Percentiles rank a stretch among this genome's conserved stretches.
These are phyloP conservation scores for Chrysolina haemoptera DNA, from an alignment of 2,888 invertebrate genomes.

Conservation along the genomic window DNA sequence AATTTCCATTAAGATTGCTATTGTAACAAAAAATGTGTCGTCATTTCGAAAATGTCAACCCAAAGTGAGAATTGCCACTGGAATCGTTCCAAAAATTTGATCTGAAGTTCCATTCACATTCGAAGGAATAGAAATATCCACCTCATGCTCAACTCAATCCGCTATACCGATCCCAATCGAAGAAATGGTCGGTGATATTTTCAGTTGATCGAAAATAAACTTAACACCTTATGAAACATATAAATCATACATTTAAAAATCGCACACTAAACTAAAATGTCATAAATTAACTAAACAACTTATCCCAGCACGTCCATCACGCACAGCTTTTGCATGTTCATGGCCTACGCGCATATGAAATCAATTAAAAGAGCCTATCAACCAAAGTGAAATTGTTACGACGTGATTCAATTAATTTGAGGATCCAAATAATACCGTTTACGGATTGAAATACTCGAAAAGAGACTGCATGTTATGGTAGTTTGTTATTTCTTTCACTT, in stretches of 20 bases:
- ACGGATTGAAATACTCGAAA: background rate
- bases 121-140: background rate
- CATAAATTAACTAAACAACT: constrained; percentile 60
- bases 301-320: constrained; percentile 58
- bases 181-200: constrained; percentile 30
- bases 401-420: constrained; percentile 14
- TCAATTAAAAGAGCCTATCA: constrained; percentile 1
- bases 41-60: background rate
- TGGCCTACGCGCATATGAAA: constrained; percentile 19
- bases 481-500: constrained; percentile 9
- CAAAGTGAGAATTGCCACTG: background rate
- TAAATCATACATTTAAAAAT: constrained; percentile 66
- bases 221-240: constrained; percentile 60
- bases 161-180: constrained; percentile 31
- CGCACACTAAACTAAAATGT: constrained; percentile 63
- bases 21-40: too few relatives aligned
- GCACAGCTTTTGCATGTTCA: constrained; percentile 38
- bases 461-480: background rate
- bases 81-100: background rate
- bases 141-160: constrained; percentile 39
- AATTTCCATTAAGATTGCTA: too few relatives aligned
- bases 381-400: constrained; percentile 9
- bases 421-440: constrained; percentile 11
- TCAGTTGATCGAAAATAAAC: constrained; percentile 44
- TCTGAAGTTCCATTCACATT: constrained; percentile 8